Percentiles rank a stretch among this genome's conserved stretches.
Conservation (phyloP, 2,797 vertebrate species). For the Dipus sagitta region DNA sequence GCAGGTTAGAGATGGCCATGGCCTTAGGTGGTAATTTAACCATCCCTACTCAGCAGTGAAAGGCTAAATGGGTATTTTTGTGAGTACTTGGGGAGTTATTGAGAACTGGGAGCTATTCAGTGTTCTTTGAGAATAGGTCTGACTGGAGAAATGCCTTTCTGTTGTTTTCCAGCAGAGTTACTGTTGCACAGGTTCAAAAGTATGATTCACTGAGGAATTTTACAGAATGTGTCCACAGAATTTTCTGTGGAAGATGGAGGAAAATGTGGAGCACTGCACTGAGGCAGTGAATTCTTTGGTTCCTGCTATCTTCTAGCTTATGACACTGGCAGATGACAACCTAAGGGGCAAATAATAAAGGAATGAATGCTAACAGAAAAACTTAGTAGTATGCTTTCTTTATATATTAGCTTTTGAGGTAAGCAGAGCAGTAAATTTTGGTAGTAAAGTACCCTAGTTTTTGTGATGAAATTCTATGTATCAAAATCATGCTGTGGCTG, state of each 20-base stretch:
- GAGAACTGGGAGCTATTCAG: constrained; percentile 1
- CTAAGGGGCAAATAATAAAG: neutral
- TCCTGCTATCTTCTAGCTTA: neutral
- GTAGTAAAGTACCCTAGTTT: neutral
- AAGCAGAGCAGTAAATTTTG: neutral
- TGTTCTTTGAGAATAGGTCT: constrained; percentile 41
- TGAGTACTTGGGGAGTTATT: neutral
- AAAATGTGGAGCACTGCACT: constrained; percentile 22
- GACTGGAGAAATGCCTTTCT: neutral
- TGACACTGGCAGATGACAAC: neutral
- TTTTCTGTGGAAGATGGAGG: constrained; percentile 29
- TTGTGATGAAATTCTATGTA: neutral
- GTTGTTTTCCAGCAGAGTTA: constrained; percentile 27
- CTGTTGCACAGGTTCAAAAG: constrained; percentile 41
- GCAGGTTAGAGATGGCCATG: neutral
- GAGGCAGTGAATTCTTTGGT: constrained; percentile 22
- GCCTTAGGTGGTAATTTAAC: neutral
- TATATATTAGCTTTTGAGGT: constrained; percentile 51
- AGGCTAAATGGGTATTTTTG: neutral
- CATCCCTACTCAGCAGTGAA: neutral
- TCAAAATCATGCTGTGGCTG: neutral
- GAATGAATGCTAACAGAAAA: neutral
- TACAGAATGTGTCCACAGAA: constrained; percentile 58
- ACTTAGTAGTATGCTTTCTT: neutral
- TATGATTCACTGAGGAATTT: constrained; percentile 37